phyloP scores from a whole-genome alignment of 1,140 invertebrate genomes.

The Dendroctonus valens region DNA sequence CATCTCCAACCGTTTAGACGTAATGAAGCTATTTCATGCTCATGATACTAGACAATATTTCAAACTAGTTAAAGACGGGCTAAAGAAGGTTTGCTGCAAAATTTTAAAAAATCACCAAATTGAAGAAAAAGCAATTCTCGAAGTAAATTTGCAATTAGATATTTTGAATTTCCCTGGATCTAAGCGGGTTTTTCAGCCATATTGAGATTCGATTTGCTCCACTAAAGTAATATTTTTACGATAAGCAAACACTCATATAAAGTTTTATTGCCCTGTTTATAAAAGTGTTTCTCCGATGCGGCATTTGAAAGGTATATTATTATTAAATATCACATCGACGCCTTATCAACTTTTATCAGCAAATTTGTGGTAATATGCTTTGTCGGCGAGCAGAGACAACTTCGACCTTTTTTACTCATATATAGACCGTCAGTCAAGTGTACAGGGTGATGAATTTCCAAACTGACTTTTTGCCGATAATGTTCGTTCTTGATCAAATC shows the following conservation, averaged over 20 bases:
- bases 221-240: constrained; percentile 20
- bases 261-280: constrained; percentile 32
- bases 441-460: too few species aligned
- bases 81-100: too few species aligned
- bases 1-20: too few species aligned
- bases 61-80: too few species aligned
- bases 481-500: too few species aligned
- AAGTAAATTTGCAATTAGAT: too few species aligned
- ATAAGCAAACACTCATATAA: constrained; percentile 29
- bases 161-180: background rate
- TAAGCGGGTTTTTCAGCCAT: background rate
- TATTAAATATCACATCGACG: constrained; percentile 31
- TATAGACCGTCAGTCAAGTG: background rate
- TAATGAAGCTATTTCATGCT: too few species aligned
- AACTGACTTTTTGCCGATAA: too few species aligned
- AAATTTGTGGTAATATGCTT: constrained; percentile 28
- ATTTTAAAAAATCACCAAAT: too few species aligned
- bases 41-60: too few species aligned
- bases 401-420: constrained; percentile 10
- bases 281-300: constrained; percentile 25
- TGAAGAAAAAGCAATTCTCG: too few species aligned
- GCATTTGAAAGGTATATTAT: constrained; percentile 28
- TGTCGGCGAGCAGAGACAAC: constrained; percentile 21
- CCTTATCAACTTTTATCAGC: constrained; percentile 30
- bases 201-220: constrained; percentile 4